Evolutionary conservation across 2,888 invertebrate species (phyloP), one percentile per base, ranked within the genome.

Genomic region (Pammene aurita): DNA sequence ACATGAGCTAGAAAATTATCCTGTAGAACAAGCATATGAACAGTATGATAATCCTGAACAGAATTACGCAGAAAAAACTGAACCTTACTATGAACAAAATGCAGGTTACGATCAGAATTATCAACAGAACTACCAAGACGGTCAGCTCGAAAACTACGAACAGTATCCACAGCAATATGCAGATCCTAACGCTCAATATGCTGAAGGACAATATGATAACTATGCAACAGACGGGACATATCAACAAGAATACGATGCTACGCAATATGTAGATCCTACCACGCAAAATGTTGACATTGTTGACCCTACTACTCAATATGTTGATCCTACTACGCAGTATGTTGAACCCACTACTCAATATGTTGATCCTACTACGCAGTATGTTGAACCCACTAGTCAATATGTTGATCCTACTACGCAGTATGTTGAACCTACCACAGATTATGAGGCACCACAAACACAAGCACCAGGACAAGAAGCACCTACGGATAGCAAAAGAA

Each of bases 131-230:
- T 63, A 71, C 7, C 66, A 73, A 52, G 85, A 87, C 57, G 86
- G 81, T 61, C 83, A 87, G 64, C 86, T 86, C 62, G 85, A 85
- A 71, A 85, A 87, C 72, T 87, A 88, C 68, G 85, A 85, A 67
- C 84, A 86, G 54, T 76, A 79, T 55, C 76, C 76, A 10, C 74
- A 78, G 18, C 82, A 84, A 70, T 86, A 87, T 72, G 72, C 73
- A 38, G 85, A 87, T 71, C 83, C 85, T 7, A 84, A 85, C 63
- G 80, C 80, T 58, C 83, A 87, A 52, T 88, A 88, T 71, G 44
- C 56, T 35, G 84, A 82, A 64, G 81, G 74, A 13, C 84, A 87
- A 55, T 86, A 84, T 68, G 84, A 82, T 66, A 85, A 86, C 72
- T 87, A 87, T 70, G 76, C 80, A 38, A 72, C 83, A 35, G 87